Evolutionary conservation across 2,113 vertebrate genomes (phyloP).

Genomic region (Australoheros scitulus): DNA sequence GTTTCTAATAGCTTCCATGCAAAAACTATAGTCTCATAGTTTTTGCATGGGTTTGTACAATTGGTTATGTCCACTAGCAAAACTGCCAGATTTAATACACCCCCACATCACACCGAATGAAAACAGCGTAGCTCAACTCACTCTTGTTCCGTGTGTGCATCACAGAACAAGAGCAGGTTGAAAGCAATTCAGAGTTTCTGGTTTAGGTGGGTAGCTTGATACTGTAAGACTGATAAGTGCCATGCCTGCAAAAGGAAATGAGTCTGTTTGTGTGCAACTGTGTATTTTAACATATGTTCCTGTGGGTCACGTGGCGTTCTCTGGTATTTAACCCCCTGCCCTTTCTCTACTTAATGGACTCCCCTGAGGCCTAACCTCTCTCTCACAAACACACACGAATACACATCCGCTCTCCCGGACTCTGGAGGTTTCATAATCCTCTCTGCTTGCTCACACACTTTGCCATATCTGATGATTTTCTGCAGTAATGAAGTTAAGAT

Average conservation of each 20-base stretch:
- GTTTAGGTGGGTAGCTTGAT: background rate
- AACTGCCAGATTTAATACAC: constrained; percentile 43
- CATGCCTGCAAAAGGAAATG: background rate
- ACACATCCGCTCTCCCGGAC: background rate
- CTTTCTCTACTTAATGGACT: constrained; percentile 43
- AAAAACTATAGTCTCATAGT: constrained; percentile 2
- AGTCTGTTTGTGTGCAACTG: background rate
- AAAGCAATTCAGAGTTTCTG: background rate
- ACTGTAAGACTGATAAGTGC: background rate
- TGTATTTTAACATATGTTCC: constrained; percentile 14
- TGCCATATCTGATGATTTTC: constrained; percentile 3
- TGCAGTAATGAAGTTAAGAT: constrained; percentile 11
- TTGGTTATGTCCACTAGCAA: constrained; percentile 11
- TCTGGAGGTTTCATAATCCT: constrained; percentile 3
- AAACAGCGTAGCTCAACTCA: constrained; percentile 13
- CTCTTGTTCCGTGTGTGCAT: background rate
- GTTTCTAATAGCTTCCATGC: background rate
- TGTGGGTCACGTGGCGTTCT: constrained; percentile 9
- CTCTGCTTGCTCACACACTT: constrained; percentile 2
- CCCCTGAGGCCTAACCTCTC: constrained; percentile 24
- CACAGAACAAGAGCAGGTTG: background rate
- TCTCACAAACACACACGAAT: background rate
- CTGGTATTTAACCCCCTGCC: constrained; percentile 35
- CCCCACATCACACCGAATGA: constrained; percentile 31
- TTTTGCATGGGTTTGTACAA: background rate